Conservation (phyloP, 2,797 vertebrate genomes). For the Poeciliopsis turneri region DNA sequence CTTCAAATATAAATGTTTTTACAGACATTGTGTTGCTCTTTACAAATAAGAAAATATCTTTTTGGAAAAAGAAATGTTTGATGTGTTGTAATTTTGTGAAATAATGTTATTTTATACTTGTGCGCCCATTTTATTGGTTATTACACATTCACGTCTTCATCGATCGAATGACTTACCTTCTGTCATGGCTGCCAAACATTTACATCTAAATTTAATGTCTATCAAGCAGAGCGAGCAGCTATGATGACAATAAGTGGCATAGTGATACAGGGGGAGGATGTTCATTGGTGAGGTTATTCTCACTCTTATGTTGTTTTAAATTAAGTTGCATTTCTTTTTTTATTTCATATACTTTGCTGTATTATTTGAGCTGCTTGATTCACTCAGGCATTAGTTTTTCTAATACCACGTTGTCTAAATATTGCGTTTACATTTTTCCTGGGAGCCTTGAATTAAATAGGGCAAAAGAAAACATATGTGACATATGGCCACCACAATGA, state of each 20-base stretch:
- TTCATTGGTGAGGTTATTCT: no score
- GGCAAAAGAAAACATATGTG: not conserved
- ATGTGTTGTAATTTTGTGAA: not conserved
- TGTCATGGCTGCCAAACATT: no score
- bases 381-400: not conserved
- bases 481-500: not conserved
- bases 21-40: not conserved
- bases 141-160: no score
- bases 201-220: no score
- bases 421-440: not conserved
- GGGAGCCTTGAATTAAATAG: not conserved
- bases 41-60: not conserved
- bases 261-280: no score
- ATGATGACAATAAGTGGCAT: no score
- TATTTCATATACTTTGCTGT: not conserved
- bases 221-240: no score
- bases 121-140: no score
- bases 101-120: not conserved
- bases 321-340: not conserved
- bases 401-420: not conserved
- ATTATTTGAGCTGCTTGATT: not conserved
- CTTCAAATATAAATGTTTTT: not conserved
- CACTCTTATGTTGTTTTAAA: not conserved
- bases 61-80: not conserved
- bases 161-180: no score